Percentiles rank a stretch among this genome's conserved stretches.
Evolutionary conservation across 37 sponge, comb jelly and placozoan genomes (phyloP).

Genomic region (Halichondria panicea): DNA sequence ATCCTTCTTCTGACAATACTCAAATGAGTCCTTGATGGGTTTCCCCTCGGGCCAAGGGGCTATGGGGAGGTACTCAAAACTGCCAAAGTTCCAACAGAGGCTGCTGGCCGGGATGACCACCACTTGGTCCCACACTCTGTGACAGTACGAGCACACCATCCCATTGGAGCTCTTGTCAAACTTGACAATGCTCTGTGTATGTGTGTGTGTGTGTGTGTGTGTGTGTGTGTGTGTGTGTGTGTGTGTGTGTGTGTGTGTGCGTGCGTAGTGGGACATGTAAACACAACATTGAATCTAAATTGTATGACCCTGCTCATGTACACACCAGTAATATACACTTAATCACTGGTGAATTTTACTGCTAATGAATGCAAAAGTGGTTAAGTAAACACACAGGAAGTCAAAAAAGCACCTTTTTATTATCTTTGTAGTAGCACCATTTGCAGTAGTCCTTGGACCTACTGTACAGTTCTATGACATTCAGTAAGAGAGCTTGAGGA

Average conservation of each 20-base stretch:
- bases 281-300: too few species aligned
- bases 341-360: too few species aligned
- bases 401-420: slow-evolving; percentile 1
- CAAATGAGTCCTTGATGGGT: slow-evolving; percentile 30
- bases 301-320: too few species aligned
- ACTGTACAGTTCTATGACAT: slow-evolving; percentile 27
- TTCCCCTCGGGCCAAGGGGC: slow-evolving; percentile 41
- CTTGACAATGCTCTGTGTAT: not conserved
- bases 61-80: slow-evolving; percentile 45
- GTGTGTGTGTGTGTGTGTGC: not conserved
- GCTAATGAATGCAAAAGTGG: not conserved
- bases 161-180: not conserved
- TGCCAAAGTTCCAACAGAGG: slow-evolving; percentile 62
- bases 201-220: too few species aligned
- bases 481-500: slow-evolving; percentile 30
- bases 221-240: not conserved
- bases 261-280: too few species aligned
- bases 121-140: slow-evolving; percentile 27
- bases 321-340: too few species aligned
- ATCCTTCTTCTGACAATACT: slow-evolving; percentile 63
- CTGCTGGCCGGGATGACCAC: slow-evolving; percentile 50
- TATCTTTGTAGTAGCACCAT: slow-evolving; percentile 33
- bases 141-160: slow-evolving; percentile 24
- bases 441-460: slow-evolving; percentile 43
- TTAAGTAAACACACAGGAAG: not conserved